Conservation (phyloP, 2,113 vertebrate genomes). For the Macroglossus sobrinus region DNA sequence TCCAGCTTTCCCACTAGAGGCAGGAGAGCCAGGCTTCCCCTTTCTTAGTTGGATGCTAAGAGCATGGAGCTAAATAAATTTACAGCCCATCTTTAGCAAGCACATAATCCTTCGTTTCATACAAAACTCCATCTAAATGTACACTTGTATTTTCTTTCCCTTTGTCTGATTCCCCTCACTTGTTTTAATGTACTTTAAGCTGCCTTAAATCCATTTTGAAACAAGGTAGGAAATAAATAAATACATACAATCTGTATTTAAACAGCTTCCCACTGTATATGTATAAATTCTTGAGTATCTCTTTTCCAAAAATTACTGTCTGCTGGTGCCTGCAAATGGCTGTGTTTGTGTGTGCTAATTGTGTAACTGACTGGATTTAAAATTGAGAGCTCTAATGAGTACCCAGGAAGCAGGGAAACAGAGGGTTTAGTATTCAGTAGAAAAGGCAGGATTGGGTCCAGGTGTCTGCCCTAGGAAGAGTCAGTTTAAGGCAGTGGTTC, state of each 20-base stretch:
- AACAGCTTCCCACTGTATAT: conserved; percentile 13
- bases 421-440: background rate
- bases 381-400: background rate
- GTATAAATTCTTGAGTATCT: background rate
- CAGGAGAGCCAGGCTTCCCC: background rate
- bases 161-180: background rate
- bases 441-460: background rate
- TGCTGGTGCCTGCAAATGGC: background rate
- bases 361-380: conserved; percentile 8
- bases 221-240: conserved; percentile 38
- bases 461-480: background rate
- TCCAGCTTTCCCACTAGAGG: background rate
- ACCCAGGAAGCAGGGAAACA: background rate
- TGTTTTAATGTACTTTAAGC: conserved; percentile 22
- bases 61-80: background rate
- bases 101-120: background rate
- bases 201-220: conserved; percentile 40
- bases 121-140: background rate
- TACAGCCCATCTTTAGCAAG: background rate
- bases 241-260: conserved; percentile 27
- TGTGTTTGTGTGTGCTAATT: background rate
- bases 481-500: background rate
- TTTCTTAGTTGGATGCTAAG: background rate
- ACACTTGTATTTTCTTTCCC: background rate
- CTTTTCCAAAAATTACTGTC: conserved; percentile 28